These are phyloP conservation scores for Seriola dumerili DNA, from an alignment of 2,113 vertebrate species.

Conservation along the genomic window DNA sequence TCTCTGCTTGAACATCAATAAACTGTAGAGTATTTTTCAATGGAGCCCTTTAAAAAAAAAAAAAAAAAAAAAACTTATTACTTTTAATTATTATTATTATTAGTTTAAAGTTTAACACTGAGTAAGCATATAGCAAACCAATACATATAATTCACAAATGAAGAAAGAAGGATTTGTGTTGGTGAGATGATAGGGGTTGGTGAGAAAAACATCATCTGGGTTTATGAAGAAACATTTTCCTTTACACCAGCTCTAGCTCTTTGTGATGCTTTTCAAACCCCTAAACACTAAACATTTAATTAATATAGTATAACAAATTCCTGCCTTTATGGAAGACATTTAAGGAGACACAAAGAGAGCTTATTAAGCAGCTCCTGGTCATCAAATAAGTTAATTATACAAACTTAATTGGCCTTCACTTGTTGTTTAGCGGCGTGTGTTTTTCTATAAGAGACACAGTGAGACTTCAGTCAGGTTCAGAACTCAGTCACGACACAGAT, in stretches of 20 bases:
- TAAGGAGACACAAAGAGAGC: conserved; percentile 5
- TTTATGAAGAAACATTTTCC: conserved; percentile 22
- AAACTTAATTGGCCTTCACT: conserved; percentile 45
- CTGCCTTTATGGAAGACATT: conserved; percentile 38
- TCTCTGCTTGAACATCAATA: conserved; percentile 71
- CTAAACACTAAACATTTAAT: conserved; percentile 28
- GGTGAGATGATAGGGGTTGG: no score
- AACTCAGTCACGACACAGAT: conserved; percentile 52
- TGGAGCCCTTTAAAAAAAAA: background rate
- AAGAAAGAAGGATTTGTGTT: background rate
- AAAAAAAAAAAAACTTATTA: no score
- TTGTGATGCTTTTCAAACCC: conserved; percentile 27
- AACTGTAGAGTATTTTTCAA: conserved; percentile 45
- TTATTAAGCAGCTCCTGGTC: conserved; percentile 41
- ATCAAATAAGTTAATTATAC: conserved; percentile 58
- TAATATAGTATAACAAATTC: conserved; percentile 11
- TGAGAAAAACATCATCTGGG: background rate
- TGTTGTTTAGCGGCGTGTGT: background rate
- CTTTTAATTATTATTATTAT: no score
- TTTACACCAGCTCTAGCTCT: background rate
- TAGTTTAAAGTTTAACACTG: background rate
- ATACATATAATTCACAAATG: background rate
- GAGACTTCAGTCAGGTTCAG: conserved; percentile 47
- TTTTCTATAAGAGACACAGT: background rate
- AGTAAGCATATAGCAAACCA: background rate